Evolutionary conservation across 2,888 invertebrate species (phyloP).

Genomic region (Nipponacmea schrenckii): DNA sequence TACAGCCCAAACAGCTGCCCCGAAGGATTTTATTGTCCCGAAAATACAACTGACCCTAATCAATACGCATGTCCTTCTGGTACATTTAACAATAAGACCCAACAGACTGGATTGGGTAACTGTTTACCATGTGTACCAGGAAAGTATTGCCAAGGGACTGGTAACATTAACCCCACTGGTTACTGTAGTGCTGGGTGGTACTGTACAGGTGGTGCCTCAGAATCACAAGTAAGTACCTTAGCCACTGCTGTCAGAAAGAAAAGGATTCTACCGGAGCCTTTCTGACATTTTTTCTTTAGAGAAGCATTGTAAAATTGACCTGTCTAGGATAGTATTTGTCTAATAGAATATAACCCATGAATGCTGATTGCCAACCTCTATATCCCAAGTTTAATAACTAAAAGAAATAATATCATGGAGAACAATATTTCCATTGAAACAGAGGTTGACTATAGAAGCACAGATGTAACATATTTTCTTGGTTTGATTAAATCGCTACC

Average conservation of each 20-base stretch:
- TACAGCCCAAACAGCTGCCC: conserved; percentile 56
- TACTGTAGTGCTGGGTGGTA: conserved; percentile 58
- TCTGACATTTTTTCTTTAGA: background rate
- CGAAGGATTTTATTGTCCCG: conserved; percentile 52
- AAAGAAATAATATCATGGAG: no score
- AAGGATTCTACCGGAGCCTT: background rate
- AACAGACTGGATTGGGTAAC: conserved; percentile 37
- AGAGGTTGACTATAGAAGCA: no score
- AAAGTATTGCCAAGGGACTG: conserved; percentile 56
- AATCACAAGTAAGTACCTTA: conserved; percentile 40
- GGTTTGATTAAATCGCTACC: no score
- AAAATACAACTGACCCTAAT: conserved; percentile 50
- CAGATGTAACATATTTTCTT: no score
- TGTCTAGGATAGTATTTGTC: no score
- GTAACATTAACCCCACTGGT: conserved; percentile 51
- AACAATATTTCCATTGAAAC: no score
- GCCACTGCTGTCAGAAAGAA: background rate
- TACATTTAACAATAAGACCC: conserved; percentile 52
- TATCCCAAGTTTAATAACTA: no score
- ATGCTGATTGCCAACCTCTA: no score
- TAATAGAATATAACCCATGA: no score
- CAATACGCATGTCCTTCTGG: conserved; percentile 55
- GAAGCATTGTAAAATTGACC: no score
- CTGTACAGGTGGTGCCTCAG: conserved; percentile 54
- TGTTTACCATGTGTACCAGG: conserved; percentile 54